phyloP scores from a whole-genome alignment of 2,888 invertebrate genomes.

The Perizoma flavofasciatum region DNA sequence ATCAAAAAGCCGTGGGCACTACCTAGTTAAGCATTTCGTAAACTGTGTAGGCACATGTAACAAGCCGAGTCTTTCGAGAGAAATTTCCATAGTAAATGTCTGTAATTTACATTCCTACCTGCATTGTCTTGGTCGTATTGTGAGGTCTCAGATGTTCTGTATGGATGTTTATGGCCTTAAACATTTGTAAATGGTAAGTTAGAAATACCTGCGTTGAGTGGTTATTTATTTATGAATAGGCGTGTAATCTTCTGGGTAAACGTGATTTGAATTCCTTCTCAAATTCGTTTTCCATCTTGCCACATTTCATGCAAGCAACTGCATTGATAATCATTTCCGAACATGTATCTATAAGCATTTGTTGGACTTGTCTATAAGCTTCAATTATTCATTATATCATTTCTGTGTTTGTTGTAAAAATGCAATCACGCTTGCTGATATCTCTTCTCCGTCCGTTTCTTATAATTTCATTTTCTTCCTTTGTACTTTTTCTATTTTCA shows the following conservation, averaged over 20 bases:
- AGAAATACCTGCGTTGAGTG: conserved; percentile 3
- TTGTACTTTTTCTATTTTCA: too few relatives aligned
- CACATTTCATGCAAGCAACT: too few relatives aligned
- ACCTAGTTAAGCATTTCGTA: conserved; percentile 14
- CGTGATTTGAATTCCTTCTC: conserved; percentile 10
- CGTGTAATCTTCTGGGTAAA: conserved; percentile 13
- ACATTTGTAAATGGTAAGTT: conserved; percentile 32
- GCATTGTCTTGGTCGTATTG: conserved; percentile 37
- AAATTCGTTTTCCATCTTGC: neutral
- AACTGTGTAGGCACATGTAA: conserved; percentile 9
- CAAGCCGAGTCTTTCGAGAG: conserved; percentile 33
- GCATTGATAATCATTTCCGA: too few relatives aligned
- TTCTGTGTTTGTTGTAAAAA: too few relatives aligned
- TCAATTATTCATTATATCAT: too few relatives aligned
- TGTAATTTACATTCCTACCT: conserved; percentile 35
- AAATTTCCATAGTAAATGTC: conserved; percentile 33
- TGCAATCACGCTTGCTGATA: too few relatives aligned
- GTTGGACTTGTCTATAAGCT: too few relatives aligned
- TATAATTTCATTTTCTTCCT: too few relatives aligned
- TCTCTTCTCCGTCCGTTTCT: too few relatives aligned
- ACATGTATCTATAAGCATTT: too few relatives aligned
- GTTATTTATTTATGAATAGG: conserved; percentile 26
- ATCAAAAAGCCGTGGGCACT: conserved; percentile 10
- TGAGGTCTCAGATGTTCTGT: conserved; percentile 27
- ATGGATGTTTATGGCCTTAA: conserved; percentile 34